These are phyloP conservation scores for Porphyrio hochstetteri DNA, from an alignment of 2,113 vertebrate species.

Conservation along the genomic window DNA sequence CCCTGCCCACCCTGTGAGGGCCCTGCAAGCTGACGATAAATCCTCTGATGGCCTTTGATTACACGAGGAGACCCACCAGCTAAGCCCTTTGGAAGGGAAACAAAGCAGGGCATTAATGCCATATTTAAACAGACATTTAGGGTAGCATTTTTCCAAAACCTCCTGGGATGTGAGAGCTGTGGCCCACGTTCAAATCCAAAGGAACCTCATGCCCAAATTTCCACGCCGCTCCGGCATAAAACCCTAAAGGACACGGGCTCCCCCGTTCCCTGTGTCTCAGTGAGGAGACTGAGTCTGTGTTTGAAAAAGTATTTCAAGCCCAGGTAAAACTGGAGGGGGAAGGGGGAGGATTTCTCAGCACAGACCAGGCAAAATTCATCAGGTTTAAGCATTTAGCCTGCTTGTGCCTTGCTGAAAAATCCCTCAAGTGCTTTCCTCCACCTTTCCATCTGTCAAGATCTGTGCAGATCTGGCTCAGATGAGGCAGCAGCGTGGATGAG, in stretches of 20 bases:
- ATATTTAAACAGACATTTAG: neutral
- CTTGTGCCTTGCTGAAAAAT: neutral
- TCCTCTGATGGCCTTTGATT: neutral
- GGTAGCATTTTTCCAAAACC: neutral
- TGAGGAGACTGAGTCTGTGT: neutral
- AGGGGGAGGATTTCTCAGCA: neutral
- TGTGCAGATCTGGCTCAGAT: neutral
- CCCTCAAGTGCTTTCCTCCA: neutral
- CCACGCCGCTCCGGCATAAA: rapidly evolving
- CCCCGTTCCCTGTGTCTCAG: neutral
- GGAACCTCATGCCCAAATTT: neutral
- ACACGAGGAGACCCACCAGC: neutral
- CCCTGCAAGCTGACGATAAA: neutral
- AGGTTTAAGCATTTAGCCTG: neutral
- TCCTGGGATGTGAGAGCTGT: rapidly evolving
- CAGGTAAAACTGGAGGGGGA: neutral
- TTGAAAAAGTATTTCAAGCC: neutral
- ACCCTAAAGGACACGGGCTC: neutral
- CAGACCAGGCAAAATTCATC: neutral
- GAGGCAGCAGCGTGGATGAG: neutral
- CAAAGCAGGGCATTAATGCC: neutral
- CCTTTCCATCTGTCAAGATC: neutral
- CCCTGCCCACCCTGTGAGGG: neutral
- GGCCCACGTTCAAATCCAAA: neutral
- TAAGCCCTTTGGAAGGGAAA: neutral